Conservation (phyloP, 2,888 invertebrate species). For the Pterostichus madidus region DNA sequence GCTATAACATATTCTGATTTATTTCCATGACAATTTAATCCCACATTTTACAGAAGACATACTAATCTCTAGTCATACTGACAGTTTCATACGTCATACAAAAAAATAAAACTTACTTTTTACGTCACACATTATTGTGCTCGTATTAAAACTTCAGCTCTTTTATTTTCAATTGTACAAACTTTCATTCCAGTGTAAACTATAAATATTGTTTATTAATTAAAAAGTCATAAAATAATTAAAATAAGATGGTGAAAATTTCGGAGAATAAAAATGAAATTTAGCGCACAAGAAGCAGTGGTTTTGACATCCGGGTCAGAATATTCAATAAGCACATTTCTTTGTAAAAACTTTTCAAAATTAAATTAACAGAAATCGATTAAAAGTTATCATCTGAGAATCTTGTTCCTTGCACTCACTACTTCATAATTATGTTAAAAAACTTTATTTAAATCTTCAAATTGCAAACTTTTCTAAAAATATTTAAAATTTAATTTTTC, state of each 20-base stretch:
- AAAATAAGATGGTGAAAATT: constrained; percentile 19
- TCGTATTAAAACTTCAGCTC: too few species aligned
- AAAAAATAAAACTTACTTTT: too few species aligned
- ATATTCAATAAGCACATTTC: constrained; percentile 36
- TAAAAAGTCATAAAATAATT: background rate
- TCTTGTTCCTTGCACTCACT: constrained; percentile 26
- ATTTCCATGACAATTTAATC: too few species aligned
- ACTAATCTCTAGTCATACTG: too few species aligned
- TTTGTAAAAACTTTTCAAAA: constrained; percentile 41
- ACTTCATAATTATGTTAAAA: constrained; percentile 42
- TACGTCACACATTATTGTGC: too few species aligned
- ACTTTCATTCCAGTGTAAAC: background rate
- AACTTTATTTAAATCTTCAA: constrained; percentile 33
- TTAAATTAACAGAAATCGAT: constrained; percentile 50
- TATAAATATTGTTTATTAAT: background rate
- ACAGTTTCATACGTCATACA: too few species aligned
- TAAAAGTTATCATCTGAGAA: constrained; percentile 39
- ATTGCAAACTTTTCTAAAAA: constrained; percentile 17
- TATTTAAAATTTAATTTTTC: constrained; percentile 32
- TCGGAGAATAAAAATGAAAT: constrained; percentile 34
- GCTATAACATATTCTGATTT: too few species aligned
- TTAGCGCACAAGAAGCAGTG: background rate
- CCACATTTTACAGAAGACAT: too few species aligned
- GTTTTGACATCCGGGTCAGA: constrained; percentile 20
- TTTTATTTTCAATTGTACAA: too few species aligned